These are phyloP conservation scores for Nyctalus aviator DNA, from an alignment of 2,797 vertebrate genomes.

Conservation along the genomic window DNA sequence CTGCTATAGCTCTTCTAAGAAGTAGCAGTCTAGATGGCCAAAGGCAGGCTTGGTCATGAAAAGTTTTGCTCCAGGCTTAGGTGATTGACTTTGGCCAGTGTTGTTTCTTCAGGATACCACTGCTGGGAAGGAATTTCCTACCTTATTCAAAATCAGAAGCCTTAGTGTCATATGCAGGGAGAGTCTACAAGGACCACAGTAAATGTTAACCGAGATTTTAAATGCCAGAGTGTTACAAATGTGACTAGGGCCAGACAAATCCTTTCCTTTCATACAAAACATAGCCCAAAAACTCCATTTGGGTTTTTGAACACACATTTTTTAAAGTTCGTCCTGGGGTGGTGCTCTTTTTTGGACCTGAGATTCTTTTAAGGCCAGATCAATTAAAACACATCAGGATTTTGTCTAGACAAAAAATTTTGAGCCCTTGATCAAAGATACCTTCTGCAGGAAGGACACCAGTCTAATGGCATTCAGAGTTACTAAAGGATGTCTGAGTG, in stretches of 20 bases:
- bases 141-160: neutral
- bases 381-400: slow-evolving; percentile 66
- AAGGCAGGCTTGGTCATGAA: neutral
- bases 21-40: neutral
- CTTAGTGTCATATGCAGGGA: neutral
- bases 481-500: slow-evolving; percentile 70
- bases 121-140: neutral
- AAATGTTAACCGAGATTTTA: neutral
- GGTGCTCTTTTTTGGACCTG: neutral
- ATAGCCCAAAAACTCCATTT: neutral
- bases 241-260: neutral
- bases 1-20: neutral
- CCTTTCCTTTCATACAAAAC: neutral
- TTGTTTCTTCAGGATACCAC: neutral
- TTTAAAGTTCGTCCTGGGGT: neutral
- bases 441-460: slow-evolving; percentile 50
- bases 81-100: neutral
- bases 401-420: slow-evolving; percentile 76
- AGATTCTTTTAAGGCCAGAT: slow-evolving; percentile 1
- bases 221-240: neutral
- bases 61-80: neutral
- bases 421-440: slow-evolving; percentile 47
- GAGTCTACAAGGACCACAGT: neutral
- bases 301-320: neutral
- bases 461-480: slow-evolving; percentile 67